Conservation (phyloP, 2,797 vertebrate species). For the Pseudochirops corinnae region DNA sequence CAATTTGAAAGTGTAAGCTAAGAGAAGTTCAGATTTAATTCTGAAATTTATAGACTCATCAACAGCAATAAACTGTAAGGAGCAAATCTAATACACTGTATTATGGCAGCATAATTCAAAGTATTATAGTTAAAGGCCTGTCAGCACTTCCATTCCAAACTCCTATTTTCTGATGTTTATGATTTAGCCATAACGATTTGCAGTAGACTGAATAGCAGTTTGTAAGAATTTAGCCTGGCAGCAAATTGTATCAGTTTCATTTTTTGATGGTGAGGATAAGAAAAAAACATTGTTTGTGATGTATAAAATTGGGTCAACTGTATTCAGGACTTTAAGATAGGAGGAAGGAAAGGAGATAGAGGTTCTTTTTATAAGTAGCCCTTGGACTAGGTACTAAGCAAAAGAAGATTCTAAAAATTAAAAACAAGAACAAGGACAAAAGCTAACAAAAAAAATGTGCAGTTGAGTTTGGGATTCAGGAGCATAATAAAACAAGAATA, state of each 20-base stretch:
- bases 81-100: slow-evolving; percentile 55
- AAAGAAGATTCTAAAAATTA: not conserved
- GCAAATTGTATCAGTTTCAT: slow-evolving; percentile 53
- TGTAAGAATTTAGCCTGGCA: slow-evolving; percentile 61
- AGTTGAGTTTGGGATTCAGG: not conserved
- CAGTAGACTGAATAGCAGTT: slow-evolving; percentile 53
- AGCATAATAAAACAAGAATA: not conserved
- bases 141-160: slow-evolving; percentile 76
- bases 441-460: not conserved
- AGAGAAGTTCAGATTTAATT: slow-evolving; percentile 74
- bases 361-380: not conserved
- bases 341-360: not conserved
- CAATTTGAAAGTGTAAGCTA: slow-evolving; percentile 75
- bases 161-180: slow-evolving; percentile 49
- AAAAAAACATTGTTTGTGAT: slow-evolving; percentile 32
- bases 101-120: slow-evolving; percentile 66
- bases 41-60: slow-evolving; percentile 71
- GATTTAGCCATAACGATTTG: slow-evolving; percentile 62
- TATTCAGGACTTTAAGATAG: not conserved
- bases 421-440: not conserved
- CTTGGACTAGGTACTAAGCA: not conserved
- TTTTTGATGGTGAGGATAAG: slow-evolving; percentile 50
- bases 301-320: slow-evolving; percentile 19
- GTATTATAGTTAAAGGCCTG: slow-evolving; percentile 60
- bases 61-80: slow-evolving; percentile 50